Conservation (phyloP, 2,888 invertebrate species). For the Tribolium freemani region DNA sequence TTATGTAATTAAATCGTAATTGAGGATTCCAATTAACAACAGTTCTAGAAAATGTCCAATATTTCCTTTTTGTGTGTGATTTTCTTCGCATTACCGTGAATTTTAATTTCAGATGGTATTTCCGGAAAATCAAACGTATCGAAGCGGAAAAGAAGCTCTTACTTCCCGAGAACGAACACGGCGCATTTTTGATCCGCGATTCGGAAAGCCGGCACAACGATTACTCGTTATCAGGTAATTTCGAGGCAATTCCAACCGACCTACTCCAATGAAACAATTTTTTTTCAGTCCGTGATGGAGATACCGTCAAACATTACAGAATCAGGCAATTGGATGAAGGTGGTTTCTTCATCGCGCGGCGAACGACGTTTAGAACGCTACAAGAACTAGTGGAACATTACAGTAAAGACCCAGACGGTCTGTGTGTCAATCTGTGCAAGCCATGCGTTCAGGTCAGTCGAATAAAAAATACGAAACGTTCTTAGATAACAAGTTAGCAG, state of each 20-base stretch:
- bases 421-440: constrained; percentile 96
- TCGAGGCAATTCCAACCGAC: not conserved
- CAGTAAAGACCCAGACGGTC: constrained; percentile 96
- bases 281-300: constrained; percentile 95
- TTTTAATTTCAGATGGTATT: constrained; percentile 94
- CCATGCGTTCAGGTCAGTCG: constrained; percentile 88
- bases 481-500: constrained; percentile 19
- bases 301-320: constrained; percentile 99
- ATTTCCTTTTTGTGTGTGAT: constrained; percentile 23
- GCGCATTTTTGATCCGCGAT: constrained; percentile 98
- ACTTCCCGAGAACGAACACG: constrained; percentile 97
- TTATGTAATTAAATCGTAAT: constrained; percentile 12
- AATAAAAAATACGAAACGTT: not conserved
- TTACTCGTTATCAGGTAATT: constrained; percentile 96
- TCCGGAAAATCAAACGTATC: constrained; percentile 98
- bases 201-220: constrained; percentile 99
- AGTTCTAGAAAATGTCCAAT: not conserved
- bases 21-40: not conserved
- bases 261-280: constrained; percentile 18
- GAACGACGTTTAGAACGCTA: constrained; percentile 97
- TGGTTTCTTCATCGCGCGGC: constrained; percentile 98
- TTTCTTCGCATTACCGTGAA: not conserved
- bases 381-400: constrained; percentile 98
- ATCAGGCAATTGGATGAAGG: constrained; percentile 99
- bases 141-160: constrained; percentile 99